phyloP scores from a whole-genome alignment of 2,888 invertebrate genomes.

The Chironomus tentans region DNA sequence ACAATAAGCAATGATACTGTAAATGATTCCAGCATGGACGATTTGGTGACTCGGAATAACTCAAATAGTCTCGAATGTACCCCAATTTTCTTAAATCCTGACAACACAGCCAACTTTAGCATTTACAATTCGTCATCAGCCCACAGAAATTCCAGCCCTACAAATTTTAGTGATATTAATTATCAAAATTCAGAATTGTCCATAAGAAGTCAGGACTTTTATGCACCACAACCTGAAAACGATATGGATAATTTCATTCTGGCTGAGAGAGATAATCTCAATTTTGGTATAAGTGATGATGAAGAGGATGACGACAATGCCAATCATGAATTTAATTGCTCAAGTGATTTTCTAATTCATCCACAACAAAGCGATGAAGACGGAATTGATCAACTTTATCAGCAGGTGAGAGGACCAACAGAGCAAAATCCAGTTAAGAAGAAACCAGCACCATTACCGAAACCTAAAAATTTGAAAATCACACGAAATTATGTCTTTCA shows the following conservation, averaged over 20 bases:
- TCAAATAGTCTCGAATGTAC: slow-evolving; percentile 1
- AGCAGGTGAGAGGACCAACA: slow-evolving; percentile 50
- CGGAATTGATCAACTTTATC: slow-evolving; percentile 57
- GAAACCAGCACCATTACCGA: slow-evolving; percentile 4
- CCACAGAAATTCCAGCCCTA: slow-evolving; percentile 35
- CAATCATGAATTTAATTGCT: slow-evolving; percentile 29
- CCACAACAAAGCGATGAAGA: slow-evolving; percentile 17
- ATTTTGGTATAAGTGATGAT: slow-evolving; percentile 29
- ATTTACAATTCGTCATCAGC: slow-evolving; percentile 1
- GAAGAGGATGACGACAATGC: slow-evolving; percentile 29
- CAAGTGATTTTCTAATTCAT: slow-evolving; percentile 30
- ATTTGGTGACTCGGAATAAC: neutral
- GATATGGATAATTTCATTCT: slow-evolving; percentile 45
- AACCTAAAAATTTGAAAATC: slow-evolving; percentile 17
- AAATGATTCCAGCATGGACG: slow-evolving; percentile 17
- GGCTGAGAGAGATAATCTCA: slow-evolving; percentile 40
- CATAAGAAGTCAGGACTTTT: slow-evolving; percentile 53
- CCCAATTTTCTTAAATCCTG: slow-evolving; percentile 14
- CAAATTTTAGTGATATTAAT: slow-evolving; percentile 52
- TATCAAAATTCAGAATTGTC: slow-evolving; percentile 54
- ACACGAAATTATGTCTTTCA: slow-evolving; percentile 11
- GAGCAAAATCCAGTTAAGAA: neutral
- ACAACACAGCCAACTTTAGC: slow-evolving; percentile 17
- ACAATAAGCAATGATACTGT: slow-evolving; percentile 20
- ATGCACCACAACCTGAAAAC: slow-evolving; percentile 47